phyloP scores from a whole-genome alignment of 2,113 vertebrate genomes.

The Heteronetta atricapilla region DNA sequence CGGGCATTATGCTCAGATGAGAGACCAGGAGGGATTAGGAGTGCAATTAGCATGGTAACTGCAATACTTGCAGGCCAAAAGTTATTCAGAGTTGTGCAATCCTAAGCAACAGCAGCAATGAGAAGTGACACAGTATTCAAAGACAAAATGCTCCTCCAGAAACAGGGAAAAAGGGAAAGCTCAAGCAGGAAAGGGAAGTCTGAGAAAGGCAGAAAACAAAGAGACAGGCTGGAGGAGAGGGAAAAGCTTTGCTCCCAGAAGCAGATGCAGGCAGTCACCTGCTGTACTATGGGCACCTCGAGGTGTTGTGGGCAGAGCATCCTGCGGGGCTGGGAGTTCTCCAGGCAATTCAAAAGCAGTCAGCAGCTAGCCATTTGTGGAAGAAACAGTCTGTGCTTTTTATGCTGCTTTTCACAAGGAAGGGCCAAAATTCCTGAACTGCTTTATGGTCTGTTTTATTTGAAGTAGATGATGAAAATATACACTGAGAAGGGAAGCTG shows the following conservation, averaged over 20 bases:
- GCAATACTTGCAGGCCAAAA: neutral
- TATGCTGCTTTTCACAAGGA: neutral
- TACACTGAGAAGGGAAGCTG: neutral
- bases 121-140: neutral
- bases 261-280: neutral
- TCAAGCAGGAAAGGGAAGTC: neutral
- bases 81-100: neutral
- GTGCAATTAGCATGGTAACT: neutral
- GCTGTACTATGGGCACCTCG: neutral
- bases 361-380: neutral
- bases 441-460: slow-evolving; percentile 39
- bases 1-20: neutral
- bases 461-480: neutral
- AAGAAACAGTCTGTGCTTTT: neutral
- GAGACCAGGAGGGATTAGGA: neutral
- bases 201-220: neutral
- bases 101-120: neutral
- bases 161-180: neutral
- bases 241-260: neutral
- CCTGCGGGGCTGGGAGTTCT: neutral
- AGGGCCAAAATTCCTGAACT: neutral
- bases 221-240: neutral
- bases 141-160: neutral
- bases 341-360: neutral
- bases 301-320: neutral